These are phyloP conservation scores for Cephalopholis sonnerati DNA, from an alignment of 2,113 vertebrate species.

Conservation along the genomic window DNA sequence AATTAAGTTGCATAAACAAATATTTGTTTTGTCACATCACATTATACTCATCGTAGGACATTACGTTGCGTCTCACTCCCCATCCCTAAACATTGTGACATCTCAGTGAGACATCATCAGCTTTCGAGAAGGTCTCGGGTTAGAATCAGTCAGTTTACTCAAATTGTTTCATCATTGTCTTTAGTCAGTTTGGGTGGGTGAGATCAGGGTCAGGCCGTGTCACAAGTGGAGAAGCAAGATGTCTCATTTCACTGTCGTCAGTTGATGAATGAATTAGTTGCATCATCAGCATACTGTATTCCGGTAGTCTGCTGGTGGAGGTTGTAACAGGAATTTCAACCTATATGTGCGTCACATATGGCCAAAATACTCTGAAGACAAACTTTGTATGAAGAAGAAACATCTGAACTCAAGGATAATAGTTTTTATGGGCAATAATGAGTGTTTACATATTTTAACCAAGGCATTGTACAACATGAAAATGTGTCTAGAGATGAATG, in stretches of 20 bases:
- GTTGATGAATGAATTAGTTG: not conserved
- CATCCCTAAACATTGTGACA: not conserved
- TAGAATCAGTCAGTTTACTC: not conserved
- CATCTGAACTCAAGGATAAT: not conserved
- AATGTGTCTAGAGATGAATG: not conserved
- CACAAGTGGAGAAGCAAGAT: not conserved
- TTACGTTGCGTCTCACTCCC: not conserved
- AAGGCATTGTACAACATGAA: not conserved
- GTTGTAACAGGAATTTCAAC: too few relatives aligned
- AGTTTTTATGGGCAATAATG: not conserved
- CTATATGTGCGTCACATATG: too few relatives aligned
- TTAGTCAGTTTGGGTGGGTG: not conserved
- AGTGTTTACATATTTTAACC: not conserved
- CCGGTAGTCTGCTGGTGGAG: too few relatives aligned
- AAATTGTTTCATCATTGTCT: conserved; percentile 23
- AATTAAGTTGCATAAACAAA: not conserved
- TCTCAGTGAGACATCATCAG: not conserved
- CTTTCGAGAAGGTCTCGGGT: not conserved
- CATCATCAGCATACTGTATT: not conserved
- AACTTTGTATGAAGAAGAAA: not conserved
- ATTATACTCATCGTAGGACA: not conserved
- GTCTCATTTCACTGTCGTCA: not conserved
- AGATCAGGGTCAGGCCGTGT: conserved; percentile 24
- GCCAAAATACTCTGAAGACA: not conserved
- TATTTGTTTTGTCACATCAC: not conserved